phyloP scores from a whole-genome alignment of 2,113 vertebrate species.

The Circaetus cinerascens region DNA sequence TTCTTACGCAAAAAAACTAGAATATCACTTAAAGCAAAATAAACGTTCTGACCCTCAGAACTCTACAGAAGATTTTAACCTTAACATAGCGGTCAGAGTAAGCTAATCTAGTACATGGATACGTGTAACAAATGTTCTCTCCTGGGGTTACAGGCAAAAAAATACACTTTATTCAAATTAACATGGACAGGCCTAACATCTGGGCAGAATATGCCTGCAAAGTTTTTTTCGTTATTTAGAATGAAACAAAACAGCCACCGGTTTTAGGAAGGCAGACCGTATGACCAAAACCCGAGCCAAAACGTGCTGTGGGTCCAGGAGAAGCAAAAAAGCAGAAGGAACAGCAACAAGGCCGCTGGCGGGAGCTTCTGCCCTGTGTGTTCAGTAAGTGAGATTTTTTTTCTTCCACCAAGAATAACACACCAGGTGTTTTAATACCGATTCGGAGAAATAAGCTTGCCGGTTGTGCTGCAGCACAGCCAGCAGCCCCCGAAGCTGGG shows the following conservation, averaged over 20 bases:
- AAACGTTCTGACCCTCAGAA: neutral
- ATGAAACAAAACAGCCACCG: neutral
- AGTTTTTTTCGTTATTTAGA: neutral
- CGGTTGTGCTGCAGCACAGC: too few species aligned
- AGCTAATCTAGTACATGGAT: neutral
- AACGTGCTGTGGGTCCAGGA: fast-evolving
- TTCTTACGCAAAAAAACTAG: too few species aligned
- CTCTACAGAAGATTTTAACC: neutral
- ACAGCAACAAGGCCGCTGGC: neutral
- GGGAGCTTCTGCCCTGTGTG: neutral
- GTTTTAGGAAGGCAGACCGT: neutral
- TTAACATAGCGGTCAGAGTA: neutral
- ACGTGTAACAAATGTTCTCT: fast-evolving
- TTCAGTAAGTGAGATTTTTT: neutral
- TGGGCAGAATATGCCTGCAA: neutral
- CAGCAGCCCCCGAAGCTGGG: neutral
- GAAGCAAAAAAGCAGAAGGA: too few species aligned
- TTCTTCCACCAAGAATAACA: too few species aligned
- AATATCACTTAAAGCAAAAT: too few species aligned
- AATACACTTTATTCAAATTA: neutral
- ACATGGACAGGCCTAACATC: neutral
- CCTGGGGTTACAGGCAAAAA: neutral
- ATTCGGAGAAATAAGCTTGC: neutral
- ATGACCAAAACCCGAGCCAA: neutral
- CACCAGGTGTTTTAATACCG: neutral